Evolutionary conservation across 2,888 invertebrate species (phyloP).

Genomic region (Labia minor): DNA sequence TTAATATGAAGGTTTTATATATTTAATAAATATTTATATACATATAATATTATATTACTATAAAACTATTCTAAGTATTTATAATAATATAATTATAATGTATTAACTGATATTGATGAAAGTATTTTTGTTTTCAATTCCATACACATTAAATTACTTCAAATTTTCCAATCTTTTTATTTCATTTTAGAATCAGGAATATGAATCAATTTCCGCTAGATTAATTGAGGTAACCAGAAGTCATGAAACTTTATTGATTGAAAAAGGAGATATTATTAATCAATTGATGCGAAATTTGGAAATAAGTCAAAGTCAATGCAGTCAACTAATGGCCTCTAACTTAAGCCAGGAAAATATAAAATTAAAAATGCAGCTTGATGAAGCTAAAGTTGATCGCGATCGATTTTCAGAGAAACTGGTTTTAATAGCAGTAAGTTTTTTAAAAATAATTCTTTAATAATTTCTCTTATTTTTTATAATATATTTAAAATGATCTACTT

Average conservation of each 20-base stretch:
- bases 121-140: too few relatives aligned
- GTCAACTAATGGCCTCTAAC: slow-evolving; percentile 36
- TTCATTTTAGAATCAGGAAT: slow-evolving; percentile 8
- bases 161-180: not conserved
- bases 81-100: too few relatives aligned
- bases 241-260: slow-evolving; percentile 49
- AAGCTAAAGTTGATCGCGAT: slow-evolving; percentile 16
- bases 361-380: slow-evolving; percentile 20
- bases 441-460: too few relatives aligned
- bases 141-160: too few relatives aligned
- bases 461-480: not conserved
- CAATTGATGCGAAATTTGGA: slow-evolving; percentile 47
- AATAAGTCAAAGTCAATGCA: slow-evolving; percentile 44
- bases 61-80: too few relatives aligned
- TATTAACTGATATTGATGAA: too few relatives aligned
- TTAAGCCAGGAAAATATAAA: slow-evolving; percentile 21
- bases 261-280: slow-evolving; percentile 53
- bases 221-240: slow-evolving; percentile 32
- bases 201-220: not conserved
- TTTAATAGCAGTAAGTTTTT: not conserved
- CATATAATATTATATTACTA: too few relatives aligned
- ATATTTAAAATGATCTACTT: too few relatives aligned
- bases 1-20: not conserved
- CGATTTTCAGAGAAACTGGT: not conserved
- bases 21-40: too few relatives aligned